Evolutionary conservation across 2,888 invertebrate species (phyloP).

Genomic region (Ectobius pallidus): DNA sequence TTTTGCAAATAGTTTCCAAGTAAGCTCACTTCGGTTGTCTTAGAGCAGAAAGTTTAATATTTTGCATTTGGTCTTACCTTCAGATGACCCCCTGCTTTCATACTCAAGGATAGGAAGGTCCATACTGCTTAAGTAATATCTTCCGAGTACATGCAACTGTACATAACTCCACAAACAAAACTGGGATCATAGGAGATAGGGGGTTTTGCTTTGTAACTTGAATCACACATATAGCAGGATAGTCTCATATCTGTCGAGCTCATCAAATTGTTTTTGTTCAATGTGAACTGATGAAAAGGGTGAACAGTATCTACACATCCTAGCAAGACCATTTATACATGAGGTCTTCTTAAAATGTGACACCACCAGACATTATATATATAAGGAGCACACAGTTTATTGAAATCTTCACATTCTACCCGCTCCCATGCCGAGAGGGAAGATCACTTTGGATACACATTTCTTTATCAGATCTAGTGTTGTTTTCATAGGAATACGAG

Average conservation of each 20-base stretch:
- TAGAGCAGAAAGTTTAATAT: too few species aligned
- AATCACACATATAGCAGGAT: too few species aligned
- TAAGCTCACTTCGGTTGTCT: too few species aligned
- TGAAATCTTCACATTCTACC: neutral
- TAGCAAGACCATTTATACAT: neutral
- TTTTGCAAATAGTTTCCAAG: too few species aligned
- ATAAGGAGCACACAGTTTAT: neutral
- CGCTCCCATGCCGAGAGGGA: neutral
- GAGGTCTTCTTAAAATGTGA: neutral
- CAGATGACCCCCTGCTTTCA: too few species aligned
- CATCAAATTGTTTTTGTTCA: slow-evolving; percentile 4
- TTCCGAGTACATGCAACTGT: neutral
- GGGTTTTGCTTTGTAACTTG: too few species aligned
- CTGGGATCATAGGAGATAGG: neutral
- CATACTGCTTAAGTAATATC: neutral
- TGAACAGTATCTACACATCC: neutral
- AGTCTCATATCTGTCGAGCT: too few species aligned
- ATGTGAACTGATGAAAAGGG: neutral
- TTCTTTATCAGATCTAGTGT: neutral
- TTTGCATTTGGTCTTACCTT: too few species aligned
- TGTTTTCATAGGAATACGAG: neutral
- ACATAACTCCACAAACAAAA: neutral
- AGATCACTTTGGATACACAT: neutral
- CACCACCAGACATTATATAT: neutral
- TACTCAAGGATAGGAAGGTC: neutral